Base-by-base conservation (phyloP, 1,140 invertebrate genomes). In the Drosophila asahinai region DNA sequence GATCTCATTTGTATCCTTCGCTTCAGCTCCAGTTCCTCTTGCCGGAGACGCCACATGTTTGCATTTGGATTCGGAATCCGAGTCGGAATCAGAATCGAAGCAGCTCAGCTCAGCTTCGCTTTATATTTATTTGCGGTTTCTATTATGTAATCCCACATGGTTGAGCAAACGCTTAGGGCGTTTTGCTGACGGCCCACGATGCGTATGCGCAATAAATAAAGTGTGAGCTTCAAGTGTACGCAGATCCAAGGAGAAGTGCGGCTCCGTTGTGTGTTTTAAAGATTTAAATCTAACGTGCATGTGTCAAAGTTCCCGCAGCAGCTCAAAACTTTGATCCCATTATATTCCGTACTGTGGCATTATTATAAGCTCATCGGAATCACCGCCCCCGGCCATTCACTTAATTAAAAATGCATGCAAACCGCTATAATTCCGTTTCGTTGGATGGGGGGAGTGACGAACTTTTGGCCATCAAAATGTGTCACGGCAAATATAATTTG, bases 111-210 rank as follows among this genome's bases (percentile, higher is more conserved):
- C 42, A 61, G 65, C 55, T 54, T 61, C 62, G 80, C 64, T 78
- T 68, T 80, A 64, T 79, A 90, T 90, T 90, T 90, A 90, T 82
- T 77, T 90, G 72, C 58, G 71, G 75, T 65, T 81, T 79, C 57
- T 76, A 76, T 89, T 84, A 73, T 64, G 79, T 86, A 86, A 86
- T 86, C 79, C 55, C 57, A 71, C 51, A 75, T 66, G 72, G 55
- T 52, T 68, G 77, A 73, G 51, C 38, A 71, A 72, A 62, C 48
- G 64, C 84, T 83, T 60, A 48, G 47, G 65, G 66, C 78, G 45
- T 45, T 45, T 43, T 47, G 38, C 38, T 51, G 57, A 27, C 63
- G 30, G 47, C 52, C 57, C 30, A 19, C 63, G 64, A 66, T 47
- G 27, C 61, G 77, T 55, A 72, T 62, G 63, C 36, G 80, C 59